Conservation (phyloP, 2,888 invertebrate species). For the Hofmannophila pseudospretella region DNA sequence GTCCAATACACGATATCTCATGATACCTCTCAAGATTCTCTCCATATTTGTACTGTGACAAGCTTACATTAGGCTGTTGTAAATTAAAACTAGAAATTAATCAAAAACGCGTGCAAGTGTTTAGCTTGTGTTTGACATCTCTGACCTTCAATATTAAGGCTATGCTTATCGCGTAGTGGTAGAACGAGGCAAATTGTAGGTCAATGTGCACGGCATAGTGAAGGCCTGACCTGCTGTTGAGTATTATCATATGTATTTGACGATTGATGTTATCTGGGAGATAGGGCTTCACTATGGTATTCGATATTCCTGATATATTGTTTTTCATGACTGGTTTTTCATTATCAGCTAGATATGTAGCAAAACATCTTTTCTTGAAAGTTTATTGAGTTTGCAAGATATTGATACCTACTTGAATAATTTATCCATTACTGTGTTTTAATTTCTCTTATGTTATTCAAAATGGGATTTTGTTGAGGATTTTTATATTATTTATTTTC, state of each 20-base stretch:
- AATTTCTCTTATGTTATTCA: no score
- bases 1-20: constrained; percentile 90
- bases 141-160: constrained; percentile 63
- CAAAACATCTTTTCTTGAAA: no score
- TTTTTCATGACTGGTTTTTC: no score
- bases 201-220: constrained; percentile 7
- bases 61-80: constrained; percentile 2
- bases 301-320: no score
- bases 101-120: constrained; percentile 15
- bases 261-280: background rate
- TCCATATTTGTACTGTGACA: constrained; percentile 79
- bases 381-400: no score
- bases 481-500: no score
- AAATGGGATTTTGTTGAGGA: no score
- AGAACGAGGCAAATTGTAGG: constrained; percentile 7
- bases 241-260: background rate
- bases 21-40: constrained; percentile 91
- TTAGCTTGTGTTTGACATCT: constrained; percentile 46
- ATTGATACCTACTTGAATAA: no score
- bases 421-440: no score
- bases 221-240: background rate
- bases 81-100: background rate
- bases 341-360: no score
- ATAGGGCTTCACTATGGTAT: background rate
- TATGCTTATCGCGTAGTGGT: constrained; percentile 40